Percentiles rank a stretch among this genome's conserved stretches.
phyloP scores from a whole-genome alignment of 2,113 vertebrate species.

The Chionomys nivalis region DNA sequence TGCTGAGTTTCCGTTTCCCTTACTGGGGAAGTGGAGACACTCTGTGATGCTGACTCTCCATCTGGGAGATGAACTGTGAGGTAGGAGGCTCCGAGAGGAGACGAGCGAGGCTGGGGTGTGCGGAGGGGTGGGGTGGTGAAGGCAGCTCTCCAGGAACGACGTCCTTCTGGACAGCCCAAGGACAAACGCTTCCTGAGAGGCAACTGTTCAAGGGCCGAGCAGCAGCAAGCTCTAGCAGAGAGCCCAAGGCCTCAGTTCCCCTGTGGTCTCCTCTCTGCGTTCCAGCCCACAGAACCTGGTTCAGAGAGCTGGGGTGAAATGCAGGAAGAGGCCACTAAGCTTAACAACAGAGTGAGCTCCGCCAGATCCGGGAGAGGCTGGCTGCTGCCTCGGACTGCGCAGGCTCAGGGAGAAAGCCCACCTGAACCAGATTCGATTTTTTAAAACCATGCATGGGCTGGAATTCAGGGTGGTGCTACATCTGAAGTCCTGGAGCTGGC shows the following conservation, averaged over 20 bases:
- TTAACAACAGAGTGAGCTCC: neutral
- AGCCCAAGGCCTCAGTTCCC: conserved; percentile 52
- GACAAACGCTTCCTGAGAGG: conserved; percentile 34
- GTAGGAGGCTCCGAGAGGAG: neutral
- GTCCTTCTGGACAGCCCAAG: conserved; percentile 49
- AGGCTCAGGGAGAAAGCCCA: neutral
- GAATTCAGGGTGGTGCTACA: neutral
- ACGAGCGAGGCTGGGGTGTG: neutral
- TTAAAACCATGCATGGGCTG: neutral
- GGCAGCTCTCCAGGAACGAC: conserved; percentile 10
- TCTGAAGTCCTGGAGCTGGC: neutral
- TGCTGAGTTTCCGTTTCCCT: neutral
- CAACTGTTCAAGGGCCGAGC: neutral
- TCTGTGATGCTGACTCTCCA: neutral
- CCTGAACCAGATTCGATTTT: neutral
- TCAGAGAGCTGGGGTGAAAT: conserved; percentile 17
- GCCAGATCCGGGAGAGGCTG: neutral
- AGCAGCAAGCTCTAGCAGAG: neutral
- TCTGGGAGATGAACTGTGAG: neutral
- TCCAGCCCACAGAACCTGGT: conserved; percentile 27
- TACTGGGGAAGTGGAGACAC: neutral
- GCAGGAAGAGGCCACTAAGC: neutral
- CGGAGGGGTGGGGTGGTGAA: neutral
- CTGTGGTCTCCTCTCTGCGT: neutral
- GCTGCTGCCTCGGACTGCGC: neutral